Percentiles rank a stretch among this genome's conserved stretches.
Conservation (phyloP, 2,888 invertebrate species). For the Drosophila mercatorum region DNA sequence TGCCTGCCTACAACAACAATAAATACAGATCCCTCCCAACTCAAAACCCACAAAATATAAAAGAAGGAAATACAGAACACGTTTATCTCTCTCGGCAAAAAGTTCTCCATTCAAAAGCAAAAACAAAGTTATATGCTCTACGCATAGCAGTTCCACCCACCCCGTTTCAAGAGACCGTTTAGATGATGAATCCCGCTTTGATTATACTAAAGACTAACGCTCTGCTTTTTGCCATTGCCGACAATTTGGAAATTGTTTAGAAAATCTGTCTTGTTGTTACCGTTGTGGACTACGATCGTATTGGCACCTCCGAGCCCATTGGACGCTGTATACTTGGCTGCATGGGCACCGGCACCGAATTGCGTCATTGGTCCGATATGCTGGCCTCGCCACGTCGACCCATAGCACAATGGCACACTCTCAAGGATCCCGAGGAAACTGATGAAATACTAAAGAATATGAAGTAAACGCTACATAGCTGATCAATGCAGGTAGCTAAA, state of each 20-base stretch:
- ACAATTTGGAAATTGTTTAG: constrained; percentile 85
- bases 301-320: constrained; percentile 99
- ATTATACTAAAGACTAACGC: constrained; percentile 51
- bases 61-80: constrained; percentile 49
- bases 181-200: constrained; percentile 1
- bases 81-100: constrained; percentile 41
- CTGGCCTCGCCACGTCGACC: constrained; percentile 99
- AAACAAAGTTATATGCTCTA: constrained; percentile 43
- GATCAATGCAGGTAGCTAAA: constrained; percentile 52
- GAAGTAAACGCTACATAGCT: constrained; percentile 77
- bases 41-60: constrained; percentile 31
- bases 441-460: constrained; percentile 84
- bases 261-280: constrained; percentile 99
- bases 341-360: constrained; percentile 98
- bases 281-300: constrained; percentile 99
- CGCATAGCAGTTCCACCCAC: constrained; percentile 41
- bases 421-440: constrained; percentile 97
- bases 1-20: constrained; percentile 46
- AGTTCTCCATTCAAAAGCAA: constrained; percentile 48
- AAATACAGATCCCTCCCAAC: constrained; percentile 42
- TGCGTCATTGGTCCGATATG: constrained; percentile 99
- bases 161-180: constrained; percentile 41
- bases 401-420: constrained; percentile 99
- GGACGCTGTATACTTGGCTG: constrained; percentile 98
- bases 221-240: constrained; percentile 35